These are phyloP conservation scores for Kuschelorhynchus macadamiae DNA, from an alignment of 2,888 invertebrate genomes.

Conservation along the genomic window DNA sequence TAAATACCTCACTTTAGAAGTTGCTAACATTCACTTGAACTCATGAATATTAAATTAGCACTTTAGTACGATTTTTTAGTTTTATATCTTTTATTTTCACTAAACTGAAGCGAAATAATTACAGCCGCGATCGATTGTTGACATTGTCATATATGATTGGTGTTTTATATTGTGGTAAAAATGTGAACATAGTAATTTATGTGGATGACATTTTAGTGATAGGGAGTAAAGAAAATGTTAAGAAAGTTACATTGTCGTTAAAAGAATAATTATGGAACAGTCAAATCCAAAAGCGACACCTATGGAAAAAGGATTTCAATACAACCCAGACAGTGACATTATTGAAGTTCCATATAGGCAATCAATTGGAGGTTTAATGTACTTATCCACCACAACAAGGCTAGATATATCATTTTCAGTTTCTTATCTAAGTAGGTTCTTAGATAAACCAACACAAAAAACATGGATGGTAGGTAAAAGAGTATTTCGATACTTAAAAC, in stretches of 20 bases:
- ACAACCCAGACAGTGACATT: conserved; percentile 25
- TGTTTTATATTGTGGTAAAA: neutral
- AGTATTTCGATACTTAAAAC: too few species aligned
- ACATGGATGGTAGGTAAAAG: too few species aligned
- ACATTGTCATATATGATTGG: conserved; percentile 17
- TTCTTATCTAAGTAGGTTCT: conserved; percentile 49
- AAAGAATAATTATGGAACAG: conserved; percentile 39
- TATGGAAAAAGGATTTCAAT: conserved; percentile 48
- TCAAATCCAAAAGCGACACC: conserved; percentile 23
- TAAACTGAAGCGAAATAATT: too few species aligned
- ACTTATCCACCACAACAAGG: conserved; percentile 40
- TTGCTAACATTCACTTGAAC: too few species aligned
- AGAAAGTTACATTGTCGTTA: conserved; percentile 39
- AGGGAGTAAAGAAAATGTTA: conserved; percentile 30
- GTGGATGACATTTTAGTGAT: conserved; percentile 48
- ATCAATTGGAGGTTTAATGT: conserved; percentile 34
- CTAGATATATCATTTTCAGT: conserved; percentile 51
- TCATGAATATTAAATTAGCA: too few species aligned
- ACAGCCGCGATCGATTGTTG: too few species aligned
- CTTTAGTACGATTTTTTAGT: too few species aligned
- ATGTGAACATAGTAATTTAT: conserved; percentile 45
- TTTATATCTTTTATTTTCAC: too few species aligned
- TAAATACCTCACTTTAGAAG: too few species aligned
- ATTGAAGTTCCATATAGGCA: conserved; percentile 47
- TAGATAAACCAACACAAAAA: conserved; percentile 47